These are phyloP conservation scores for Buphagus erythrorhynchus DNA, from an alignment of 2,797 vertebrate species.

Conservation along the genomic window DNA sequence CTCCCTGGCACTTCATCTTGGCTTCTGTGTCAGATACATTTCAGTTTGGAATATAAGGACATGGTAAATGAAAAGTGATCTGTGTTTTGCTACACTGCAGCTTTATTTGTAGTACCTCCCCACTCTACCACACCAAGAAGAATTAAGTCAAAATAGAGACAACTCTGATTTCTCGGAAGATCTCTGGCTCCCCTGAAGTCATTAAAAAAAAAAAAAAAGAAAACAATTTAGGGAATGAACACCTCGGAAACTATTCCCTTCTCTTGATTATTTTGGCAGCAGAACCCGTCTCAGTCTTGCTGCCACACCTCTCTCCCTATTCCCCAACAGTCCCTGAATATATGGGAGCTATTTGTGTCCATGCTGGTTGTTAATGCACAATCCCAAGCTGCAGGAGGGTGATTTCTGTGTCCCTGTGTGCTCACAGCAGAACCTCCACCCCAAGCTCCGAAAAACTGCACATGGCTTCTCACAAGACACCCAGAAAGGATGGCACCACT, in stretches of 20 bases:
- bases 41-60: neutral
- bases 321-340: neutral
- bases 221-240: constrained; percentile 48
- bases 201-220: neutral
- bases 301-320: constrained; percentile 18
- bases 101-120: neutral
- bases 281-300: neutral
- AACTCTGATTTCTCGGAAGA: neutral
- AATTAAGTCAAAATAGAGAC: neutral
- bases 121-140: neutral
- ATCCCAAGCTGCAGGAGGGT: neutral
- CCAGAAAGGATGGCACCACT: neutral
- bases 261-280: constrained; percentile 46
- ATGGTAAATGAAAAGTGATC: neutral
- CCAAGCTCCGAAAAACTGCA: neutral
- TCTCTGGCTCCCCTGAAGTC: neutral
- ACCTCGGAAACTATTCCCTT: constrained; percentile 53
- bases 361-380: neutral
- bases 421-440: neutral
- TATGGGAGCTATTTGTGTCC: neutral
- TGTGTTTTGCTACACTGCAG: neutral
- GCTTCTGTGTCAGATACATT: neutral
- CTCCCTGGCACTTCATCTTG: neutral
- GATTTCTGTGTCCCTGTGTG: neutral
- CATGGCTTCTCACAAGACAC: accelerated